These are phyloP conservation scores for Psittacula echo DNA, from an alignment of 2,797 vertebrate genomes.

Conservation along the genomic window DNA sequence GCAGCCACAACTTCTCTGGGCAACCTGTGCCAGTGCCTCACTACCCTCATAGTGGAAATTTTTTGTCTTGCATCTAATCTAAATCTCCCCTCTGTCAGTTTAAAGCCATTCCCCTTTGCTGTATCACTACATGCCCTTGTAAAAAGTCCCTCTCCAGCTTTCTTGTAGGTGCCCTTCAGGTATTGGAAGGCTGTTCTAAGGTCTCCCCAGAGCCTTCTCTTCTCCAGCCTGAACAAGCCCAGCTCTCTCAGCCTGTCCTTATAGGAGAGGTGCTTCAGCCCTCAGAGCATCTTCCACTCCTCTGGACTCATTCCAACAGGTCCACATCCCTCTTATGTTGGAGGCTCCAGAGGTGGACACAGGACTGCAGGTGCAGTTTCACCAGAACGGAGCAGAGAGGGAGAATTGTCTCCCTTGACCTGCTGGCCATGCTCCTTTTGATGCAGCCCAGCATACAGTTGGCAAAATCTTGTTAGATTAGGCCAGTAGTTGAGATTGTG, in stretches of 20 bases:
- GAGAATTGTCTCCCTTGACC: not conserved
- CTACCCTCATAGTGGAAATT: no score
- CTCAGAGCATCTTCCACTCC: not conserved
- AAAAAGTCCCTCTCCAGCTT: not conserved
- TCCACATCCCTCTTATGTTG: not conserved
- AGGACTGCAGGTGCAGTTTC: not conserved
- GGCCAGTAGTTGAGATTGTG: not conserved
- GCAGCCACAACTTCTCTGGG: no score
- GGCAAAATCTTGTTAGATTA: not conserved
- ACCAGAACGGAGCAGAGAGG: not conserved
- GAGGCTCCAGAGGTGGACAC: not conserved
- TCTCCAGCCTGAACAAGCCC: not conserved
- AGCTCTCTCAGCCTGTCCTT: not conserved
- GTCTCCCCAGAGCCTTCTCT: not conserved
- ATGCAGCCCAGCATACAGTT: no score
- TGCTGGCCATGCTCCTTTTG: no score
- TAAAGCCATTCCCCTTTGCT: no score
- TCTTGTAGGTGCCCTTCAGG: not conserved
- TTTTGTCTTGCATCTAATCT: no score
- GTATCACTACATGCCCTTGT: no score
- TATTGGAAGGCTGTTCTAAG: not conserved
- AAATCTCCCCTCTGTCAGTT: no score
- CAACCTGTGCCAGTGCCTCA: no score
- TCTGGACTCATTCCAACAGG: not conserved
- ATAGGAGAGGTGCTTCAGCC: not conserved